These are phyloP conservation scores for Oligia fasciuncula DNA, from an alignment of 2,888 invertebrate genomes.

Conservation along the genomic window DNA sequence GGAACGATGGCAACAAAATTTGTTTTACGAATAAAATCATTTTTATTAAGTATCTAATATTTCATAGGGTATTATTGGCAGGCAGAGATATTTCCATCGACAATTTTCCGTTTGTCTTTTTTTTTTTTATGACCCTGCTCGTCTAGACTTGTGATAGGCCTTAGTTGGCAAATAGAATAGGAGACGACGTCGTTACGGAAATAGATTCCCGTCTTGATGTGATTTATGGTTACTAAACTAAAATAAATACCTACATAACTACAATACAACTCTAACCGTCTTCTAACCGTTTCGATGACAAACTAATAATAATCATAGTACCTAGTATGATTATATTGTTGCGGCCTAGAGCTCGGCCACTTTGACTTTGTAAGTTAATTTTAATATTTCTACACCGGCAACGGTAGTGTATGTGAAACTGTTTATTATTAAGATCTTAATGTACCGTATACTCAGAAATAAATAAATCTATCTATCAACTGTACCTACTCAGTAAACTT, in stretches of 20 bases:
- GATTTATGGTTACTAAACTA: constrained; percentile 29
- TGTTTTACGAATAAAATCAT: constrained; percentile 51
- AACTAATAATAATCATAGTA: too few species aligned
- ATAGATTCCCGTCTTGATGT: constrained; percentile 38
- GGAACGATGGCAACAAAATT: constrained; percentile 46
- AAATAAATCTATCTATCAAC: too few species aligned
- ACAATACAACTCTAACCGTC: neutral
- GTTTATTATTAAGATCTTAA: too few species aligned
- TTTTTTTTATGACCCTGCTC: constrained; percentile 43
- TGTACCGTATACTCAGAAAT: too few species aligned
- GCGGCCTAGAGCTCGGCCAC: too few species aligned
- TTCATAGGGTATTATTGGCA: constrained; percentile 49
- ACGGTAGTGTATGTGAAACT: too few species aligned
- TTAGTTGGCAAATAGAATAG: constrained; percentile 45
- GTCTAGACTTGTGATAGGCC: constrained; percentile 52
- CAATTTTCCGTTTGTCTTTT: constrained; percentile 42
- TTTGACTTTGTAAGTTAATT: too few species aligned
- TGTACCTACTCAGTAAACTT: neutral
- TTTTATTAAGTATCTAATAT: constrained; percentile 59
- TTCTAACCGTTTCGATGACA: too few species aligned
- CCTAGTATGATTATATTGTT: too few species aligned
- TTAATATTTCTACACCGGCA: too few species aligned
- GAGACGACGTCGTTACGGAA: constrained; percentile 36
- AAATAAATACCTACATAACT: neutral
- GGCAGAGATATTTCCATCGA: constrained; percentile 32